Base-by-base conservation (phyloP, 2,113 vertebrate genomes). In the Nipponia nippon region DNA sequence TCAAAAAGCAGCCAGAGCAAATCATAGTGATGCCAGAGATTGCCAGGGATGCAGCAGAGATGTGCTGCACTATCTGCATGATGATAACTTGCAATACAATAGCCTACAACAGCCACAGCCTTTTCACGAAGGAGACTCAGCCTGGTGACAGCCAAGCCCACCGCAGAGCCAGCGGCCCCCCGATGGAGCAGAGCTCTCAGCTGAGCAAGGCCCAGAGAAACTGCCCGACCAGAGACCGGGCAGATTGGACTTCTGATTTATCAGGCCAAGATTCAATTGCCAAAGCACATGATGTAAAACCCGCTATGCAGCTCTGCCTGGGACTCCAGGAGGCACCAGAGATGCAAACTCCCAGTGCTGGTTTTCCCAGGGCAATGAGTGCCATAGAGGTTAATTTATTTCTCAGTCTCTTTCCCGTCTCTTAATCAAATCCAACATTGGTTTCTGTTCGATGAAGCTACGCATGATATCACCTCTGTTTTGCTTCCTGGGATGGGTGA, bases 121-220 rank as follows among this genome's bases (percentile, higher is more conserved):
- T 15, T 44, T 11, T n/a, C 9, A 5, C 38, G 53, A 15, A 17
- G 23, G 59, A 34, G 53, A 9, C 26, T 9, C 38, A 44, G 34
- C 22, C 38, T 11, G 11, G 23, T 8, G n/a, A 25, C 30, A 75
- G 67, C 66, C 1, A 7, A 42, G 61, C 7, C 38, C 58, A 10
- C 13, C 0, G 0, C 47, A 27, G 63, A 15, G 52, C 7, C 1
- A 77, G 42, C 2, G 1, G 36, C 50, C 1, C 9, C 38, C 67
- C 3, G 7, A 5, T 30, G 44, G 42, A 20, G 15, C 73, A 19
- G 8, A 36, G 62, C 25, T 36, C 73, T 14, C 7, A 0, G 15
- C 19, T 0, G 2, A 38, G 65, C 85, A 55, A 22, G 20, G 40
- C 34, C 52, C 4, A 3, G 77, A 63, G 78, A 32, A 29, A 16